phyloP scores from a whole-genome alignment of 2,797 vertebrate genomes.

The Propithecus deckenii region DNA sequence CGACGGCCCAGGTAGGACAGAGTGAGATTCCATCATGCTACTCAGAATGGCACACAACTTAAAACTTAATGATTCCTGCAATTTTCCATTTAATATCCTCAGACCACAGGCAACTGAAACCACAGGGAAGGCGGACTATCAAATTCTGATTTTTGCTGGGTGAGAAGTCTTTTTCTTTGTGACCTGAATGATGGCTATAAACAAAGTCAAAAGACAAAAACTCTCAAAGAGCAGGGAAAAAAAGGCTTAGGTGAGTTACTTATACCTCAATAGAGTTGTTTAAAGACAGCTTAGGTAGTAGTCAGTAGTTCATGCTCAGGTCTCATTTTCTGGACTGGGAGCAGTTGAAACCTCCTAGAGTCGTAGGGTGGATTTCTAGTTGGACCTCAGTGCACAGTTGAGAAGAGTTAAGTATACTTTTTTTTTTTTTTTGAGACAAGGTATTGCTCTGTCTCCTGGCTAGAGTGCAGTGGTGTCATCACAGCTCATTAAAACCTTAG shows the following conservation, averaged over 20 bases:
- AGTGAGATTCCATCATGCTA: background rate
- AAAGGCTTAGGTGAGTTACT: background rate
- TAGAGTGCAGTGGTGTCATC: background rate
- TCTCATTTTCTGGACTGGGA: background rate
- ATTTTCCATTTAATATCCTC: too few relatives aligned
- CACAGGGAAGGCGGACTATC: too few relatives aligned
- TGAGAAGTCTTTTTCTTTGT: background rate
- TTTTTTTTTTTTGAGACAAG: background rate
- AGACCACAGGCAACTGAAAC: too few relatives aligned
- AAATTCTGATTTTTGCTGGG: background rate
- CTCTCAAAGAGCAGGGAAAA: background rate
- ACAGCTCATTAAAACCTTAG: background rate
- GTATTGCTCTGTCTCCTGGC: background rate
- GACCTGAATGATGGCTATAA: background rate
- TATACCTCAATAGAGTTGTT: background rate
- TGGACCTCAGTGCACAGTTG: background rate
- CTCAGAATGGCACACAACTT: too few relatives aligned
- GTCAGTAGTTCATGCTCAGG: too few relatives aligned
- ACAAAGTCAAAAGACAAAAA: background rate
- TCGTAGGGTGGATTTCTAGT: background rate
- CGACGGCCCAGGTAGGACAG: background rate
- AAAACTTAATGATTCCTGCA: too few relatives aligned
- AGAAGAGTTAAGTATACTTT: background rate
- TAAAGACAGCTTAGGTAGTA: background rate
- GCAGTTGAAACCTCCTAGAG: background rate